A percentile compares a stretch with the other conserved stretches of the same genome.
phyloP scores from a whole-genome alignment of 2,888 invertebrate species.

The Stenurella melanura region DNA sequence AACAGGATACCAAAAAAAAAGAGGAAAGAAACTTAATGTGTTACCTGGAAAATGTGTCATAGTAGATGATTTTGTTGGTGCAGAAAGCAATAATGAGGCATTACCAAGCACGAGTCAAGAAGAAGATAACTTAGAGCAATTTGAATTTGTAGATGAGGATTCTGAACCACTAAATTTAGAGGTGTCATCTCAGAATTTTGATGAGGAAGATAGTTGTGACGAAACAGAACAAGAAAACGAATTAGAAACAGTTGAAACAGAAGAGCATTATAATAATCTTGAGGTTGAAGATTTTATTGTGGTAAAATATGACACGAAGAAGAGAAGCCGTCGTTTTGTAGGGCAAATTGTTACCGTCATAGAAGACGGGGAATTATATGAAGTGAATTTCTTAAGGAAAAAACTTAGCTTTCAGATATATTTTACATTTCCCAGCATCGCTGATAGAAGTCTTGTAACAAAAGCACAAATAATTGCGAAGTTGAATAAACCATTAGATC shows the following conservation, averaged over 20 bases:
- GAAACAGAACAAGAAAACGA: neutral
- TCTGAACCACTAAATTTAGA: neutral
- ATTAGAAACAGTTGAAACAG: neutral
- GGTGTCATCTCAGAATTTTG: neutral
- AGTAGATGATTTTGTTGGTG: neutral
- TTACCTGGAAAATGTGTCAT: neutral
- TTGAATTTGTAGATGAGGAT: neutral
- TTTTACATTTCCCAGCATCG: neutral
- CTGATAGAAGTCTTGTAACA: constrained; percentile 3
- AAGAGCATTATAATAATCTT: neutral
- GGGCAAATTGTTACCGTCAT: too few relatives aligned
- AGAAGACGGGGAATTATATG: too few relatives aligned
- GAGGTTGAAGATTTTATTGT: neutral
- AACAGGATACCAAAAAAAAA: neutral
- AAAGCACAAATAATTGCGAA: neutral
- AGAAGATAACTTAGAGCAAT: neutral
- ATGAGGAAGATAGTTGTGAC: neutral
- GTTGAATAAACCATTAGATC: constrained; percentile 14
- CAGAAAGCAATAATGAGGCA: constrained; percentile 6
- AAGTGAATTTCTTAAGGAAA: neutral
- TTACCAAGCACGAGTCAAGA: constrained; percentile 5
- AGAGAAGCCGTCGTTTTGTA: neutral
- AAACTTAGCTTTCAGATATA: constrained; percentile 1
- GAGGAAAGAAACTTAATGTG: constrained; percentile 6
- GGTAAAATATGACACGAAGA: neutral